Evolutionary conservation across 2,113 vertebrate genomes (phyloP).

Genomic region (Eptatretus burgeri): DNA sequence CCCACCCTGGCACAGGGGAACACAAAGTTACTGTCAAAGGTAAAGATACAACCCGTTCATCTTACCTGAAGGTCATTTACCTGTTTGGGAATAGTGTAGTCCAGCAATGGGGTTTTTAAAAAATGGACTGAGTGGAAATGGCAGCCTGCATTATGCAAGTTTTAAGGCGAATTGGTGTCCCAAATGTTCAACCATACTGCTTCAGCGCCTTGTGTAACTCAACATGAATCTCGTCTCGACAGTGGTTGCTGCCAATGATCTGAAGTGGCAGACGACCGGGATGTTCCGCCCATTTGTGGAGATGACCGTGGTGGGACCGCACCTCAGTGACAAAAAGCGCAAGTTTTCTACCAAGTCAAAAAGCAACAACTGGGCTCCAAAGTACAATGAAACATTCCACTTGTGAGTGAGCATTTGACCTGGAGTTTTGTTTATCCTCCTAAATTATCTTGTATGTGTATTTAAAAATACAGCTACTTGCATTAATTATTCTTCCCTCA

Average conservation of each 20-base stretch:
- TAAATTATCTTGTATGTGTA: too few relatives aligned
- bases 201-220: too few relatives aligned
- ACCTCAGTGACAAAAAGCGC: constrained; percentile 78
- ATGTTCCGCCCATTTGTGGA: constrained; percentile 96
- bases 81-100: too few relatives aligned
- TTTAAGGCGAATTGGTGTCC: too few relatives aligned
- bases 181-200: too few relatives aligned
- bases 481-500: too few relatives aligned
- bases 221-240: not conserved
- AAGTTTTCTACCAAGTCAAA: constrained; percentile 92
- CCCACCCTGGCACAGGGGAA: constrained; percentile 59
- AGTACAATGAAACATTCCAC: constrained; percentile 84
- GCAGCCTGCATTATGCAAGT: too few relatives aligned
- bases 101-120: too few relatives aligned
- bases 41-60: constrained; percentile 12
- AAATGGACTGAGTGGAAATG: too few relatives aligned
- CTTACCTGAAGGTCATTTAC: too few relatives aligned
- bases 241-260: constrained; percentile 69
- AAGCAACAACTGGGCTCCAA: constrained; percentile 94
- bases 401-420: constrained; percentile 31
- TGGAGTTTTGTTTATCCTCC: too few relatives aligned
- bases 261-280: constrained; percentile 80
- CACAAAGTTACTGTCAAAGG: constrained; percentile 83
- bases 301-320: constrained; percentile 66
- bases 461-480: too few relatives aligned